A percentile compares a stretch with the other conserved stretches of the same genome.
Evolutionary conservation across 1,140 invertebrate genomes (phyloP).

Genomic region (Drosophila leontia): DNA sequence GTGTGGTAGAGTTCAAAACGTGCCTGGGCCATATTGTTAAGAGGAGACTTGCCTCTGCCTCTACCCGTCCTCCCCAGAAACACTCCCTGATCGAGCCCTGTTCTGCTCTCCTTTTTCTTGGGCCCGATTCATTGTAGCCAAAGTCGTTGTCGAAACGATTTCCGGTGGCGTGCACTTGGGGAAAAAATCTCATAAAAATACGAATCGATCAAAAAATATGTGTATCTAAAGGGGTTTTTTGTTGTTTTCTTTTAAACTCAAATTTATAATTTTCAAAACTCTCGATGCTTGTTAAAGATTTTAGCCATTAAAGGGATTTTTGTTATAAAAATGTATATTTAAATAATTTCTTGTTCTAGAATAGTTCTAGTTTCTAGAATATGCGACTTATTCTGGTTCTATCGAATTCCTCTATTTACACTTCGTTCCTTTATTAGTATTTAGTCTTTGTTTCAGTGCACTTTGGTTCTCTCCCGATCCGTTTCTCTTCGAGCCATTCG

Average conservation of each 20-base stretch:
- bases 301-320: background rate
- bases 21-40: slow-evolving; percentile 69
- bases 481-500: slow-evolving; percentile 7
- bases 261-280: background rate
- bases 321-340: background rate
- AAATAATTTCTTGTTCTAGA: too few species aligned
- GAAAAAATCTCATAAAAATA: background rate
- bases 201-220: background rate
- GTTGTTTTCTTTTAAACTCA: background rate
- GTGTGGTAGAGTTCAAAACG: slow-evolving; percentile 73
- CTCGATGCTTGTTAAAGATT: background rate
- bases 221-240: background rate
- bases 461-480: slow-evolving; percentile 2
- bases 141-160: slow-evolving; percentile 57
- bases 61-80: background rate
- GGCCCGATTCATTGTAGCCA: slow-evolving; percentile 15
- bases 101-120: slow-evolving; percentile 25
- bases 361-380: too few species aligned
- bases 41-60: slow-evolving; percentile 51
- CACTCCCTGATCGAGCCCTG: slow-evolving; percentile 17
- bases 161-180: slow-evolving; percentile 58
- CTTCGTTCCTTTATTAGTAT: background rate
- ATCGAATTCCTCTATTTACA: background rate
- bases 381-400: background rate
- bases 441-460: background rate